These are phyloP conservation scores for Cenopis cana DNA, from an alignment of 2,888 invertebrate species.

Conservation along the genomic window DNA sequence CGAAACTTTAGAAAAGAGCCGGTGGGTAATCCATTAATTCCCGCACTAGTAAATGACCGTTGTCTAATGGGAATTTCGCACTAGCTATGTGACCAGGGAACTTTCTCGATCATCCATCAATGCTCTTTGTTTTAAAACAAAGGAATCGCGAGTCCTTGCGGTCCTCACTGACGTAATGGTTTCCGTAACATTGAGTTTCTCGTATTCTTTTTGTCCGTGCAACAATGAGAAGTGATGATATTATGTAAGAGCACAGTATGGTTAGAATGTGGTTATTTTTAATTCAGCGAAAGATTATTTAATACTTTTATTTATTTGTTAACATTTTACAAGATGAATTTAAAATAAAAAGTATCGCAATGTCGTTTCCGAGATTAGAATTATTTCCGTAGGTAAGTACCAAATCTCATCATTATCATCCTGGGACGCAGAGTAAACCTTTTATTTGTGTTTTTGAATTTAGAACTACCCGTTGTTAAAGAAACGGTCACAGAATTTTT, in stretches of 20 bases:
- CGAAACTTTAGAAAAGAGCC: neutral
- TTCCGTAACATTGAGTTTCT: constrained; percentile 38
- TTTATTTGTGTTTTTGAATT: no score
- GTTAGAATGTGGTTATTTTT: neutral
- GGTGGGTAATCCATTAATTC: constrained; percentile 1
- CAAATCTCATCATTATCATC: no score
- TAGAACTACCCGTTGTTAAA: no score
- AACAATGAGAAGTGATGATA: neutral
- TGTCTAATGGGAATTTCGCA: constrained; percentile 23
- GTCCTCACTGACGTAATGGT: constrained; percentile 42
- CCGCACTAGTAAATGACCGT: constrained; percentile 9
- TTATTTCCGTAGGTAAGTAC: no score
- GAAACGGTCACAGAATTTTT: no score
- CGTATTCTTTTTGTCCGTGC: constrained; percentile 28
- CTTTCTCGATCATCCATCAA: constrained; percentile 36
- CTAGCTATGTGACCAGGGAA: constrained; percentile 28
- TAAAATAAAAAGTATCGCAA: no score
- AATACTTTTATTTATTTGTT: neutral
- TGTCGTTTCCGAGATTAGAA: no score
- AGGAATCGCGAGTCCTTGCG: constrained; percentile 37
- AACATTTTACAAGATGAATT: neutral
- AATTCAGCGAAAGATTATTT: neutral
- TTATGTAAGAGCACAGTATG: neutral
- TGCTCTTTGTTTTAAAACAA: constrained; percentile 44
- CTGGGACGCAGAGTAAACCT: no score